A percentile compares a stretch with the other conserved stretches of the same genome.
phyloP scores from a whole-genome alignment of 2,113 vertebrate species.

The Callithrix jacchus region DNA sequence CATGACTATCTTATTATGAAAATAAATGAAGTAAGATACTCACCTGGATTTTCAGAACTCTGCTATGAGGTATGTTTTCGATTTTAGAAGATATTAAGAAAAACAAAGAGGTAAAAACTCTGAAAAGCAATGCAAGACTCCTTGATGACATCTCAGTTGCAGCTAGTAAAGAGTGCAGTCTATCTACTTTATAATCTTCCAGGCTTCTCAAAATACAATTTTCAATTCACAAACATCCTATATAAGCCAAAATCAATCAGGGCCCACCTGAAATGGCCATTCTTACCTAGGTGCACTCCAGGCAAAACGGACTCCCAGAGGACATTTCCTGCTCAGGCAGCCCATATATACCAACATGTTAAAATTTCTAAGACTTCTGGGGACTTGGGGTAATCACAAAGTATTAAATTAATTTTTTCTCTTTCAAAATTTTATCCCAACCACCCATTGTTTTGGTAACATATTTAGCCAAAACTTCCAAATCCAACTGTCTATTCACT shows the following conservation, averaged over 20 bases:
- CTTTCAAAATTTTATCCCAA: background rate
- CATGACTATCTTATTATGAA: slow-evolving; percentile 55
- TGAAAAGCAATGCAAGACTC: background rate
- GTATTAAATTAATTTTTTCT: background rate
- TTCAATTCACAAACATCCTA: background rate
- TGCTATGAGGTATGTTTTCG: background rate
- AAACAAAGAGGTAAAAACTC: background rate
- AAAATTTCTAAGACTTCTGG: background rate
- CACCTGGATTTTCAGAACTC: background rate
- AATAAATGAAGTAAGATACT: slow-evolving; percentile 39
- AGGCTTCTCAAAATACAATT: background rate
- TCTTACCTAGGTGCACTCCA: background rate
- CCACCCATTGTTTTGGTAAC: background rate
- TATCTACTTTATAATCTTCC: background rate
- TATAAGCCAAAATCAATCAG: background rate
- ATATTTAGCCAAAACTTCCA: background rate
- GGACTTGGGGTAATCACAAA: background rate
- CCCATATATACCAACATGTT: background rate
- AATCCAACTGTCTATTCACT: background rate
- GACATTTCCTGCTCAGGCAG: background rate
- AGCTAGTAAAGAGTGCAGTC: background rate
- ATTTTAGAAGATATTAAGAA: slow-evolving; percentile 4
- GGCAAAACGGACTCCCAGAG: background rate
- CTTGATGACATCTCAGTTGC: background rate
- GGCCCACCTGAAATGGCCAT: background rate